phyloP scores from a whole-genome alignment of 1,140 invertebrate genomes.

The Bicyclus anynana region DNA sequence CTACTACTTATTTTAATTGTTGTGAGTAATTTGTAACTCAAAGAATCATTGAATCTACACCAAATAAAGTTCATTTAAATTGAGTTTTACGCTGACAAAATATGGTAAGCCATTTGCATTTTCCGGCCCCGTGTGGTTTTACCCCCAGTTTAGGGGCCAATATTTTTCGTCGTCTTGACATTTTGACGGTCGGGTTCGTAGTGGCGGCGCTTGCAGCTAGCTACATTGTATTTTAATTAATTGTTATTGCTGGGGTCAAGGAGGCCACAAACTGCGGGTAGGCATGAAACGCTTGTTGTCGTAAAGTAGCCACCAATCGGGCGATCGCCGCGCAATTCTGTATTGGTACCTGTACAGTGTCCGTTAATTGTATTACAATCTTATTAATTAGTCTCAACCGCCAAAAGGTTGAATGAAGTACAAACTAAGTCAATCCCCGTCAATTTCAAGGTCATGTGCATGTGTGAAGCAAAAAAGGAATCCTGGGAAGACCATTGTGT shows the following conservation, averaged over 20 bases:
- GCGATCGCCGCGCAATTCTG: conserved; percentile 6
- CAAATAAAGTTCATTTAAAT: conserved; percentile 16
- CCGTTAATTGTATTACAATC: background rate
- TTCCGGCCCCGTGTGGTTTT: conserved; percentile 31
- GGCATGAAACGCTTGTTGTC: conserved; percentile 53
- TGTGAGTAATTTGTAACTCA: background rate
- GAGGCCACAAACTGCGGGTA: conserved; percentile 42
- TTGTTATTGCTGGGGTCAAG: conserved; percentile 57
- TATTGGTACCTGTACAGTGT: background rate
- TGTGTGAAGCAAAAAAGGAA: no score
- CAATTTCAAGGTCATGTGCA: no score
- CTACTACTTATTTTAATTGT: background rate
- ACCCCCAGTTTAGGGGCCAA: conserved; percentile 34
- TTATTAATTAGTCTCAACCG: background rate
- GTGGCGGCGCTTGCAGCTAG: conserved; percentile 24
- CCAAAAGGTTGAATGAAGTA: no score
- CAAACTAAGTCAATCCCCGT: no score
- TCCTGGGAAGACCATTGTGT: no score
- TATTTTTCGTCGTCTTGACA: conserved; percentile 51
- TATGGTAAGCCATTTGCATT: conserved; percentile 32
- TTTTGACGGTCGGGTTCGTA: conserved; percentile 42
- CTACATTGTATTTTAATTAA: conserved; percentile 68
- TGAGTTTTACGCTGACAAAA: conserved; percentile 25
- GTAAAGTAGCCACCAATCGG: conserved; percentile 43
- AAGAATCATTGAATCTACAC: conserved; percentile 8